A percentile compares a stretch with the other conserved stretches of the same genome.
Evolutionary conservation across 2,113 vertebrate genomes (phyloP).

Genomic region (Patagioenas fasciata): DNA sequence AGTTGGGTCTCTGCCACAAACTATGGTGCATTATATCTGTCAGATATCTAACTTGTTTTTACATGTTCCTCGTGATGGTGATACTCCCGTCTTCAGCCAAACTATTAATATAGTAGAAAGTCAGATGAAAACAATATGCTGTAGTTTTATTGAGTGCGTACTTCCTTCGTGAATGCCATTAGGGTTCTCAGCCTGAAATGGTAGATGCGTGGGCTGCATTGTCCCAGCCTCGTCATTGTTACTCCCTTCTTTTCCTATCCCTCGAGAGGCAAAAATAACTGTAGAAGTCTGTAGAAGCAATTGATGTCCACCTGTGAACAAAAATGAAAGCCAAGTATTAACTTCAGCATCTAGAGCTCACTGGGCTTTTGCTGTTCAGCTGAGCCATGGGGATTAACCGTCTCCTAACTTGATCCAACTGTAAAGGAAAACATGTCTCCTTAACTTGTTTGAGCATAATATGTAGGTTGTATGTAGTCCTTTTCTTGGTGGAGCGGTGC

Average conservation of each 20-base stretch:
- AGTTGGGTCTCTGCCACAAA: not conserved
- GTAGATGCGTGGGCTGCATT: not conserved
- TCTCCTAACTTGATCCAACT: not conserved
- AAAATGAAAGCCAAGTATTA: slow-evolving; percentile 4
- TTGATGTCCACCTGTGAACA: slow-evolving; percentile 15
- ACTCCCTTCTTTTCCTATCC: not conserved
- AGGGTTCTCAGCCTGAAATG: slow-evolving; percentile 3
- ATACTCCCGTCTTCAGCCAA: not conserved
- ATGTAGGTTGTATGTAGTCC: not conserved
- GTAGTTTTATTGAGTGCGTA: slow-evolving; percentile 15
- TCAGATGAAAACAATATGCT: not conserved
- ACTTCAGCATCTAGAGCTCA: not conserved
- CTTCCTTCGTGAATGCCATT: slow-evolving; percentile 59
- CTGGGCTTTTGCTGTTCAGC: not conserved
- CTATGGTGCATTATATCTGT: not conserved
- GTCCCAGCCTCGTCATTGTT: not conserved
- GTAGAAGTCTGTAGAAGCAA: not conserved
- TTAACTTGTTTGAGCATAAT: not conserved
- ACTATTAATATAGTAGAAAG: not conserved
- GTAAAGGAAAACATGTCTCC: not conserved
- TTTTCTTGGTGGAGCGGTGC: not conserved
- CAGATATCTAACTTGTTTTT: not conserved
- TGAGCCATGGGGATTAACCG: not conserved
- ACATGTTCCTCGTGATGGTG: fast-evolving
- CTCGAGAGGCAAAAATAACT: not conserved